A percentile compares a stretch with the other conserved stretches of the same genome.
These are phyloP conservation scores for Malachius bipustulatus DNA, from an alignment of 2,888 invertebrate species.

Conservation along the genomic window DNA sequence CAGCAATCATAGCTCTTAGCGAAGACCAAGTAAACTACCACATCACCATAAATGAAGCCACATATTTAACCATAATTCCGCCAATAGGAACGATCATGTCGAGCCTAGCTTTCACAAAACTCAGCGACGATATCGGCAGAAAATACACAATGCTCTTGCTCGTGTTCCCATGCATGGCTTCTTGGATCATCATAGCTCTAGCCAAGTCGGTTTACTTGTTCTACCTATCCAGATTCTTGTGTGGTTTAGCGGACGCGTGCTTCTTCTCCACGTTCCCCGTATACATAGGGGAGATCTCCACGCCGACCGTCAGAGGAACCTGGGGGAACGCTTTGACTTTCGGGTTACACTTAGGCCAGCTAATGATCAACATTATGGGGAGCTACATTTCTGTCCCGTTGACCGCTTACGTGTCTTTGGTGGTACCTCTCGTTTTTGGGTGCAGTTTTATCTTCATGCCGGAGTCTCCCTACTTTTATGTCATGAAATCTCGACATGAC, in stretches of 20 bases:
- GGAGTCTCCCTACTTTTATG: slow-evolving; percentile 37
- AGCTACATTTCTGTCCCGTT: too few species aligned
- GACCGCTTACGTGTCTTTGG: too few species aligned
- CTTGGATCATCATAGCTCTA: slow-evolving; percentile 22
- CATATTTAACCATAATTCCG: slow-evolving; percentile 29
- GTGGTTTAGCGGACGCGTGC: slow-evolving; percentile 25
- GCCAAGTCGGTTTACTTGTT: slow-evolving; percentile 24
- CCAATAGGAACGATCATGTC: slow-evolving; percentile 20
- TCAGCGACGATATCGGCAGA: slow-evolving; percentile 20
- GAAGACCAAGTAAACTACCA: slow-evolving; percentile 24
- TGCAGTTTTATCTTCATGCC: slow-evolving; percentile 54
- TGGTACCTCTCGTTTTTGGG: too few species aligned
- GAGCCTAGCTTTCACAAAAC: slow-evolving; percentile 16
- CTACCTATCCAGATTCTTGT: slow-evolving; percentile 24
- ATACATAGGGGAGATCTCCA: slow-evolving; percentile 27
- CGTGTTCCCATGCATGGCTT: slow-evolving; percentile 23
- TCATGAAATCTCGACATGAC: slow-evolving; percentile 22
- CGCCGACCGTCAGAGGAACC: slow-evolving; percentile 26
- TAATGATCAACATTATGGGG: too few species aligned
- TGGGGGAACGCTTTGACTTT: slow-evolving; percentile 27
- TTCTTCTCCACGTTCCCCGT: slow-evolving; percentile 24
- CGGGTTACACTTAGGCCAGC: too few species aligned
- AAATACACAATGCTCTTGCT: slow-evolving; percentile 21
- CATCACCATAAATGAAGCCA: slow-evolving; percentile 28
- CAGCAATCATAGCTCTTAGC: too few species aligned